Conservation (phyloP, 2,888 invertebrate genomes). For the Suillia variegata region DNA sequence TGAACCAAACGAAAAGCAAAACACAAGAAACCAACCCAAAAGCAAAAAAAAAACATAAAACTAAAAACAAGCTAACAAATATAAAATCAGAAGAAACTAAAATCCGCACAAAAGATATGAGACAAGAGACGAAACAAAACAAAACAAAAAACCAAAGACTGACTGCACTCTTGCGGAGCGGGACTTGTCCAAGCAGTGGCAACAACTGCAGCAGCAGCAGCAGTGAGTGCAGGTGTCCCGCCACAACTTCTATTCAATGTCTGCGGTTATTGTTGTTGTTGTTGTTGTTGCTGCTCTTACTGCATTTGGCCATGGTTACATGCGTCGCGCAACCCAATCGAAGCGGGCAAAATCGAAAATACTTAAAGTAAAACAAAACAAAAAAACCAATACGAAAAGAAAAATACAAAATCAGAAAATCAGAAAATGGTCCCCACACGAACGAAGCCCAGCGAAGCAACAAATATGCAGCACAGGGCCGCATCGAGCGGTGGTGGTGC, state of each 20-base stretch:
- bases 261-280: not conserved
- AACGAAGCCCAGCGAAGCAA: not conserved
- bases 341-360: slow-evolving; percentile 4
- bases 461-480: not conserved
- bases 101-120: slow-evolving; percentile 10
- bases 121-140: not conserved
- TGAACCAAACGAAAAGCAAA: slow-evolving; percentile 8
- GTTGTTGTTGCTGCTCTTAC: no score
- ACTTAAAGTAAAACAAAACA: slow-evolving; percentile 18
- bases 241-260: slow-evolving; percentile 2
- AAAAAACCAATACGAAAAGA: not conserved
- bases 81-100: slow-evolving; percentile 19
- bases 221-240: slow-evolving; percentile 20
- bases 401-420: no score
- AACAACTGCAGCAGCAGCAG: no score
- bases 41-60: not conserved
- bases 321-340: no score
- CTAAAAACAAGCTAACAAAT: not conserved
- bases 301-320: no score
- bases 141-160: not conserved
- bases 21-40: slow-evolving; percentile 2
- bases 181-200: not conserved
- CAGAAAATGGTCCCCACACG: no score
- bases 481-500: no score
- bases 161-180: not conserved